Evolutionary conservation across 2,797 vertebrate genomes (phyloP), one percentile per base, ranked within the genome.

Genomic region (Petrocephalus schoutedeni): DNA sequence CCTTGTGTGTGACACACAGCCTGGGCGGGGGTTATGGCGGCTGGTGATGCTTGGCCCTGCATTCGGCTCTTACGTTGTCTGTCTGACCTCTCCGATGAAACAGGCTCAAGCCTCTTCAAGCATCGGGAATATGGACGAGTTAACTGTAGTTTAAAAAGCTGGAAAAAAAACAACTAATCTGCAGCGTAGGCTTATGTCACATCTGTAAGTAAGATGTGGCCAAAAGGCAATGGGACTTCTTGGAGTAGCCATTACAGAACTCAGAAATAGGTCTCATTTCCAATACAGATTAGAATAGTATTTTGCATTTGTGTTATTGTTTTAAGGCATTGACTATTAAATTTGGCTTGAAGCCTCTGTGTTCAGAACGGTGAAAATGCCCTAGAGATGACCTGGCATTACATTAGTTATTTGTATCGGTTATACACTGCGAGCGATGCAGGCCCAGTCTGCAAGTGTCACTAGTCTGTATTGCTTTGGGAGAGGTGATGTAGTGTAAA

Each of bases 241-340:
- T 28, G 49, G 21, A 56, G 12, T 56, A 54, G 83, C 32, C 45
- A 85, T 54, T 57, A 85, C 54, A 45, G 56, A 56, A 58, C 56
- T 57, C 59, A 49, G 56, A 54, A 85, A 59, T 41, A 23, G 9
- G 56, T 59, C 28, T 59, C 7, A 45, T 86, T 86, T 61, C 4
- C 54, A 45, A 12, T 45, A 41, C 54, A 41, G 4, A 56, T 86
- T 86, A 86, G 85, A 86, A n/a, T 58, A 59, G 14, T 45, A 61
- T 32, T 19, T 32, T 49, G 57, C 28, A 8, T 61, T 86, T 36
- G 56, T 86, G 56, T 61, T 58, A 36, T 36, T 86, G 28, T 85
- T 85, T 85, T 28, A 85, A 85, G 54, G 84, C 21, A 1, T 85
- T 85, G 85, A 32, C 85, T 86, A 56, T 86, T 49, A 85, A 53